Evolutionary conservation across 2,113 vertebrate genomes (phyloP).

Genomic region (Myanophis thanlyinensis): DNA sequence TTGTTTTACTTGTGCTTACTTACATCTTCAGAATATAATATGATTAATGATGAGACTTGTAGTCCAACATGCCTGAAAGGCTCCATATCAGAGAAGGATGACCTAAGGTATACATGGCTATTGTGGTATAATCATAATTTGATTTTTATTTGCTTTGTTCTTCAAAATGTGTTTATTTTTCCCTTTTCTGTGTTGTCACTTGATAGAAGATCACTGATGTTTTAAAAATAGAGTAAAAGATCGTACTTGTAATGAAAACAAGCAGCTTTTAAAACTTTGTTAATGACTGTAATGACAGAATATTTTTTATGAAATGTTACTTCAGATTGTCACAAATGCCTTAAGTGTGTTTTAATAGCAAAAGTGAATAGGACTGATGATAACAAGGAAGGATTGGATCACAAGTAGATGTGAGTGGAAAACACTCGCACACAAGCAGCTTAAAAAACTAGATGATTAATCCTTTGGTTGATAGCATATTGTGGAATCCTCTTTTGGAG

Average conservation of each 20-base stretch:
- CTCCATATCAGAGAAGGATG: not conserved
- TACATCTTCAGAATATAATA: not conserved
- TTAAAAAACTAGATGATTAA: not conserved
- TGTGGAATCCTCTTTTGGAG: not conserved
- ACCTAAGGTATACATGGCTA: not conserved
- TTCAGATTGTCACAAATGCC: not conserved
- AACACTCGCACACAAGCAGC: not conserved
- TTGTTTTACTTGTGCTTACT: not conserved
- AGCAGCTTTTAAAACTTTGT: not conserved
- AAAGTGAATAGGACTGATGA: not conserved
- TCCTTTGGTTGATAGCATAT: not conserved
- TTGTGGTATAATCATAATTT: not conserved
- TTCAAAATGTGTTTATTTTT: not conserved
- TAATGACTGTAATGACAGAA: not conserved
- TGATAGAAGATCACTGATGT: not conserved
- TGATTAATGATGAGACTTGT: not conserved
- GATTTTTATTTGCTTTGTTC: not conserved
- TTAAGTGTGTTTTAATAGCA: not conserved
- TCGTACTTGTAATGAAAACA: not conserved
- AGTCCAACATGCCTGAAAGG: not conserved
- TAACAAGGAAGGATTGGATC: not conserved
- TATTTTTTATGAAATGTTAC: not conserved
- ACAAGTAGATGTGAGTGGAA: not conserved
- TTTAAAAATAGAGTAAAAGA: not conserved
- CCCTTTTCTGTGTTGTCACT: conserved; percentile 4